Evolutionary conservation across 2,888 invertebrate genomes (phyloP).

Genomic region (Allophyes oxyacanthae): DNA sequence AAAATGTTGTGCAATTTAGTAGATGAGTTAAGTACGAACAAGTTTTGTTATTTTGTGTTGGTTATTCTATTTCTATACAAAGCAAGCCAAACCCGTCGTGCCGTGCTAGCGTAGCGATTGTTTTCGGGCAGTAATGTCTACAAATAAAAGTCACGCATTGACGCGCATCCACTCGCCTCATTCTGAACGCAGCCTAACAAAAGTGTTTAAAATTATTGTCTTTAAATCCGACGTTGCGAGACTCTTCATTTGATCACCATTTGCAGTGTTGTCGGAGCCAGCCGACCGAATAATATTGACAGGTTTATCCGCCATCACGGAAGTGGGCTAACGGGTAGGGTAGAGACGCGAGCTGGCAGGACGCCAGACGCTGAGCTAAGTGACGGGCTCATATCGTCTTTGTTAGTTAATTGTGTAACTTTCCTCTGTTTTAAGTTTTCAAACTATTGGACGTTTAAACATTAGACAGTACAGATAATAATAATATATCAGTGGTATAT

Average conservation of each 20-base stretch:
- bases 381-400: constrained; percentile 15
- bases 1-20: too few relatives aligned
- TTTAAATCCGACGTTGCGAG: background rate
- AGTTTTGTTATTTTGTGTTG: too few relatives aligned
- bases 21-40: too few relatives aligned
- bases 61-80: too few relatives aligned
- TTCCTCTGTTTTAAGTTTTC: background rate
- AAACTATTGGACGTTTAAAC: too few relatives aligned
- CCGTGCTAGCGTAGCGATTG: too few relatives aligned
- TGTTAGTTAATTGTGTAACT: background rate
- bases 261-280: constrained; percentile 1
- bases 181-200: background rate
- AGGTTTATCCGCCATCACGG: constrained; percentile 4
- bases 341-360: constrained; percentile 8
- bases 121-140: background rate
- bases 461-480: too few relatives aligned
- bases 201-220: background rate
- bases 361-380: constrained; percentile 4
- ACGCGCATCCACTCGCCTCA: background rate
- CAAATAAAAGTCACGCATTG: too few relatives aligned
- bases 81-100: too few relatives aligned
- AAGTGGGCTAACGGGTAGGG: background rate
- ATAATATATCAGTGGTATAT: too few relatives aligned
- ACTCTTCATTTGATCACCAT: constrained; percentile 9
- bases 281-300: constrained; percentile 14